Evolutionary conservation across 2,113 vertebrate genomes (phyloP).

Genomic region (Coryphaenoides rupestris): DNA sequence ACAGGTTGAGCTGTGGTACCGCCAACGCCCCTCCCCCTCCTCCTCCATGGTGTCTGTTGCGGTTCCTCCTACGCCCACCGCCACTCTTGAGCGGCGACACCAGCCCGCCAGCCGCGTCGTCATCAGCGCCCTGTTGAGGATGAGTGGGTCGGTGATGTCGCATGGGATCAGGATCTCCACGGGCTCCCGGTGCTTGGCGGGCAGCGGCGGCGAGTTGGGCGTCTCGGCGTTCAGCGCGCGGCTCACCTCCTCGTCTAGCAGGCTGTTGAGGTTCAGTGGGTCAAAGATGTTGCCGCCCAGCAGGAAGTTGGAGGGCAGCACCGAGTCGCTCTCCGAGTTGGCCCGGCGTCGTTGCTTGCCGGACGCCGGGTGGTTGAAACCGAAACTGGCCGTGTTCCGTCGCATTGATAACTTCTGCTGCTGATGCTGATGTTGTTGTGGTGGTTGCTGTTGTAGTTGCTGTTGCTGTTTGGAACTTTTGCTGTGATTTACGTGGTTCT

Average conservation of each 20-base stretch:
- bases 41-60: slow-evolving; percentile 77
- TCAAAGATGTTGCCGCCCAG: slow-evolving; percentile 92
- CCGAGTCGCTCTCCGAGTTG: slow-evolving; percentile 86
- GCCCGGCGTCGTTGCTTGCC: slow-evolving; percentile 83
- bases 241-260: slow-evolving; percentile 91
- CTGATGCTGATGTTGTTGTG: slow-evolving; percentile 73
- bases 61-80: slow-evolving; percentile 79
- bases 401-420: slow-evolving; percentile 74
- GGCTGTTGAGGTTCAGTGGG: slow-evolving; percentile 91
- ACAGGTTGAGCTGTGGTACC: slow-evolving; percentile 38
- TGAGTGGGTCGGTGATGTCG: slow-evolving; percentile 91
- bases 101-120: slow-evolving; percentile 66
- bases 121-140: slow-evolving; percentile 80
- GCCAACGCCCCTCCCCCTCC: slow-evolving; percentile 43
- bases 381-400: slow-evolving; percentile 77
- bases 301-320: slow-evolving; percentile 88
- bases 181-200: slow-evolving; percentile 82
- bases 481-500: slow-evolving; percentile 58
- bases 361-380: slow-evolving; percentile 80
- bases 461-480: slow-evolving; percentile 78
- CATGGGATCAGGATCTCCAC: slow-evolving; percentile 92
- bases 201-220: slow-evolving; percentile 90
- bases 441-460: slow-evolving; percentile 42
- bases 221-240: slow-evolving; percentile 87
- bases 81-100: slow-evolving; percentile 78